phyloP scores from a whole-genome alignment of 2,888 invertebrate species.

The Orthonevra nobilis region DNA sequence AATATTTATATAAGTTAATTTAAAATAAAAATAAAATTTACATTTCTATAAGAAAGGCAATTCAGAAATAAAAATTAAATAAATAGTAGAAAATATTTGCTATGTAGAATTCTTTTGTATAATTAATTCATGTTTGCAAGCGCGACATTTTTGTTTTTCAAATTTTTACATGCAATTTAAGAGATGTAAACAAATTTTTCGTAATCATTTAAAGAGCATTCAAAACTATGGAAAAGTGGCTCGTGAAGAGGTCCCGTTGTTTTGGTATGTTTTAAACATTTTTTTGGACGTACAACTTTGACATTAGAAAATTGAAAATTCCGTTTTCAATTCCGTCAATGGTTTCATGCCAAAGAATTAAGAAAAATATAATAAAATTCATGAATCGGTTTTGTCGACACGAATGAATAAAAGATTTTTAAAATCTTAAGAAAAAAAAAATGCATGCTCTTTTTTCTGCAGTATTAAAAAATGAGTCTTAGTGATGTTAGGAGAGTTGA shows the following conservation, averaged over 20 bases:
- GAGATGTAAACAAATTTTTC: slow-evolving; percentile 1
- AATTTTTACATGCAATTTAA: slow-evolving; percentile 57
- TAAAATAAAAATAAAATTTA: slow-evolving; percentile 3
- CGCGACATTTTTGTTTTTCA: not conserved
- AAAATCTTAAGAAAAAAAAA: not conserved
- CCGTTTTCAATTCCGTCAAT: too few relatives aligned
- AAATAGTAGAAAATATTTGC: slow-evolving; percentile 29
- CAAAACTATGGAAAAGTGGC: not conserved
- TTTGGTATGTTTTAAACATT: too few relatives aligned
- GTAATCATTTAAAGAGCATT: not conserved
- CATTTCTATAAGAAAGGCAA: not conserved
- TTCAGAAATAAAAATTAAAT: not conserved
- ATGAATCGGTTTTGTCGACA: too few relatives aligned
- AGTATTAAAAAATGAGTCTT: not conserved
- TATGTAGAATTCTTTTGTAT: slow-evolving; percentile 60
- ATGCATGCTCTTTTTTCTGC: not conserved
- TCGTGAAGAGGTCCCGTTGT: too few relatives aligned
- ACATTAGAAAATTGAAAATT: too few relatives aligned
- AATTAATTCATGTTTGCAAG: too few relatives aligned
- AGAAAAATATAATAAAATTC: too few relatives aligned
- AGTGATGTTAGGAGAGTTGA: not conserved
- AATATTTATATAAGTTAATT: slow-evolving; percentile 13
- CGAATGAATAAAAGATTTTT: not conserved
- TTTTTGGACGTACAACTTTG: too few relatives aligned
- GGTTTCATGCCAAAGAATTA: too few relatives aligned